These are phyloP conservation scores for Actinia tenebrosa DNA, from an alignment of 64 coral and sea anemone genomes.

Conservation along the genomic window DNA sequence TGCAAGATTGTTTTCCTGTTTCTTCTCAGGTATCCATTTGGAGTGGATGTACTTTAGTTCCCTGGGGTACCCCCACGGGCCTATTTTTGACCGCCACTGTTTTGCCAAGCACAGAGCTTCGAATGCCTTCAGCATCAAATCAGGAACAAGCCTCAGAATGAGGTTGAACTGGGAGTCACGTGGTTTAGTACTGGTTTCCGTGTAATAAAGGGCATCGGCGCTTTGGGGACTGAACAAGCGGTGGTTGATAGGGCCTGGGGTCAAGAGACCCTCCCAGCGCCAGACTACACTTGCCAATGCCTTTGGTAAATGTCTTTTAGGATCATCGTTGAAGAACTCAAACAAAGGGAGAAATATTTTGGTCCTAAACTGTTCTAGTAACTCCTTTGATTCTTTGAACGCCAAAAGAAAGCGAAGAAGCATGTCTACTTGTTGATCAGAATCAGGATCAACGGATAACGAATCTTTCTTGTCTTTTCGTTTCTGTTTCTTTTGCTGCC, in stretches of 20 bases:
- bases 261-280: constrained; percentile 49
- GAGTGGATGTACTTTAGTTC: constrained; percentile 61
- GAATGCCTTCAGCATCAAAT: constrained; percentile 65
- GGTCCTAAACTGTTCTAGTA: constrained; percentile 55
- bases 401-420: constrained; percentile 64
- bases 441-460: background rate
- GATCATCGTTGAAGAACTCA: constrained; percentile 58
- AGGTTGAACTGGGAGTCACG: constrained; percentile 59
- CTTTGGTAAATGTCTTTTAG: background rate
- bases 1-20: background rate
- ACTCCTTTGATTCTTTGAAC: constrained; percentile 40
- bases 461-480: constrained; percentile 9
- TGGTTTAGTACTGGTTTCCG: constrained; percentile 28
- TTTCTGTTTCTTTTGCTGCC: constrained; percentile 42
- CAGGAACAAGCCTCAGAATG: constrained; percentile 67
- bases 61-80: constrained; percentile 58
- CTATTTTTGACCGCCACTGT: constrained; percentile 64
- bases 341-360: constrained; percentile 53
- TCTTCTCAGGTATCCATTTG: constrained; percentile 31
- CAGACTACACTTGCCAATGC: constrained; percentile 36
- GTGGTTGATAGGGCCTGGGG: constrained; percentile 67
- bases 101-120: constrained; percentile 67
- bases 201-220: constrained; percentile 57
- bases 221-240: constrained; percentile 54
- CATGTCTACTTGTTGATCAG: constrained; percentile 44